These are phyloP conservation scores for Hypomesus transpacificus DNA, from an alignment of 2,113 vertebrate genomes.

Conservation along the genomic window DNA sequence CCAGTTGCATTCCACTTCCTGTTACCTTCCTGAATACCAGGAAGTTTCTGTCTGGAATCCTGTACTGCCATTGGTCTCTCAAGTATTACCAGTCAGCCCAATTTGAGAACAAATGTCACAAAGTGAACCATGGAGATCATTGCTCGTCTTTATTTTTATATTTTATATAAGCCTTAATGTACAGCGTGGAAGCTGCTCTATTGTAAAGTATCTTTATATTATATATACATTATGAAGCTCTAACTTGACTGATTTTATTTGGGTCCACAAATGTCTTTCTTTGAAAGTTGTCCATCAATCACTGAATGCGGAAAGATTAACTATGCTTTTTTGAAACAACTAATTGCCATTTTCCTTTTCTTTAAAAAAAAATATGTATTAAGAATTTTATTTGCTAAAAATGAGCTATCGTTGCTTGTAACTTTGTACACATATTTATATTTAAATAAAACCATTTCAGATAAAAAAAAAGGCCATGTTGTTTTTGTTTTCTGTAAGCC, in stretches of 20 bases:
- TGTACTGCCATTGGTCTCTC: slow-evolving; percentile 72
- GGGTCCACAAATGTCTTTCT: slow-evolving; percentile 42
- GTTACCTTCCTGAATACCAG: slow-evolving; percentile 25
- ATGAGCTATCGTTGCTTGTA: slow-evolving; percentile 78
- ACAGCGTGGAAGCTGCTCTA: slow-evolving; percentile 77
- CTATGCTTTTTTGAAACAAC: slow-evolving; percentile 58
- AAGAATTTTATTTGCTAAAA: slow-evolving; percentile 75
- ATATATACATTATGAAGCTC: slow-evolving; percentile 67
- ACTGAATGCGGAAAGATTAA: slow-evolving; percentile 55
- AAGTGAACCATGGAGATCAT: slow-evolving; percentile 67
- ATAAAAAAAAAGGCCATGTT: slow-evolving; percentile 49
- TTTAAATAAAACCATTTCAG: slow-evolving; percentile 83
- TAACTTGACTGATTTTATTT: slow-evolving; percentile 63
- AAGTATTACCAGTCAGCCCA: slow-evolving; percentile 57
- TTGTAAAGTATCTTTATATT: slow-evolving; percentile 78
- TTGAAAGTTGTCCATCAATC: slow-evolving; percentile 63
- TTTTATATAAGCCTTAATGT: slow-evolving; percentile 84
- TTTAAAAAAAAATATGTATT: slow-evolving; percentile 73
- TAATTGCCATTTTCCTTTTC: slow-evolving; percentile 68
- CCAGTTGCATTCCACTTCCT: slow-evolving; percentile 53
- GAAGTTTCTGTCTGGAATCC: slow-evolving; percentile 58
- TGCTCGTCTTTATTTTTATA: slow-evolving; percentile 82
- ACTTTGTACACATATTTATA: slow-evolving; percentile 87
- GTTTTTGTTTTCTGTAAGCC: slow-evolving; percentile 39
- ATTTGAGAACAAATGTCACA: slow-evolving; percentile 58